Evolutionary conservation across 2,888 invertebrate genomes (phyloP).

Genomic region (Tuberolachnus salignus): DNA sequence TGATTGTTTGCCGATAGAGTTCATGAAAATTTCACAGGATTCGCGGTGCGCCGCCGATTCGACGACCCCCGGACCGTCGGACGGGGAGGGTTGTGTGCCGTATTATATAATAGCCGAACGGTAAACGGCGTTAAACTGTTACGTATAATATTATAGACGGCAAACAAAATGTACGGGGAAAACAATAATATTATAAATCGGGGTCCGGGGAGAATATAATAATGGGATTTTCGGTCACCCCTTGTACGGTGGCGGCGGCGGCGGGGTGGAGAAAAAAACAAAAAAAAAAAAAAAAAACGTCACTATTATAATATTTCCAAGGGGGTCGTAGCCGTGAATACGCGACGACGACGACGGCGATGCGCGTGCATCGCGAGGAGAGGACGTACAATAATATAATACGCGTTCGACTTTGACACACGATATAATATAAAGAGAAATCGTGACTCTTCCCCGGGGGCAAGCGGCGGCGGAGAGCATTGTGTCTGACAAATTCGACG

Average conservation of each 20-base stretch:
- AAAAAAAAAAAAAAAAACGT: conserved; percentile 49
- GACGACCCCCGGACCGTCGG: no score
- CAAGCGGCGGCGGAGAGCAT: neutral
- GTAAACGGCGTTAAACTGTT: conserved; percentile 54
- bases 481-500: conserved; percentile 52
- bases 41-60: neutral
- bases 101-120: neutral
- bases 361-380: neutral
- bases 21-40: conserved; percentile 38
- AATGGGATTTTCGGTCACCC: conserved; percentile 44
- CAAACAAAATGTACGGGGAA: neutral
- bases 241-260: conserved; percentile 5
- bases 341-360: no score
- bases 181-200: conserved; percentile 21
- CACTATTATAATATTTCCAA: conserved; percentile 51
- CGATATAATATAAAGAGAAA: conserved; percentile 38
- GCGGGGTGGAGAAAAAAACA: no score
- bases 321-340: conserved; percentile 13
- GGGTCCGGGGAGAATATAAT: neutral
- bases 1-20: neutral
- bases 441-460: conserved; percentile 15
- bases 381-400: neutral
- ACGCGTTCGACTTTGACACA: conserved; percentile 34
- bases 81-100: neutral
- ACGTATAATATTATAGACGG: conserved; percentile 9